Evolutionary conservation across 2,113 vertebrate genomes (phyloP).

Genomic region (Pelusios castaneus): DNA sequence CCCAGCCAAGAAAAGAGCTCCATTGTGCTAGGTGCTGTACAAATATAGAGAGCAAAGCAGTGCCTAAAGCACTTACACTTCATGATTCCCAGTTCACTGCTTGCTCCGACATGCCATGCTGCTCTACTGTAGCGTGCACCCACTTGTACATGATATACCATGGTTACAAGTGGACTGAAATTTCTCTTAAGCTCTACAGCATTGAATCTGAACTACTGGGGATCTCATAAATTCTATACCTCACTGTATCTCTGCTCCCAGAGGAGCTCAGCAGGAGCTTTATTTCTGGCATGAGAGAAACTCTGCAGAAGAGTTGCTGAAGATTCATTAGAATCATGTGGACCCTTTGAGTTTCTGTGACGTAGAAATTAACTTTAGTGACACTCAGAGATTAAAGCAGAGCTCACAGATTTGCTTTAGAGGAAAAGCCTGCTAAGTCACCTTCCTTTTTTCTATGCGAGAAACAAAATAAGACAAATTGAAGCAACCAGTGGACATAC

Average conservation of each 20-base stretch:
- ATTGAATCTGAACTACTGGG: background rate
- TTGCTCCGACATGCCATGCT: too few species aligned
- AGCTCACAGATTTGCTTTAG: background rate
- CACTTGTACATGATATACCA: background rate
- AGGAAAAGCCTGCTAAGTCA: background rate
- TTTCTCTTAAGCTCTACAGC: background rate
- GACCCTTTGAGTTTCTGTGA: background rate
- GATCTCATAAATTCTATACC: background rate
- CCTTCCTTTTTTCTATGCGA: background rate
- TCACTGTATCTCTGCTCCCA: background rate
- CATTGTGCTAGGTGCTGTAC: background rate
- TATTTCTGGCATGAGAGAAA: background rate
- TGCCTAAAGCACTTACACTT: background rate
- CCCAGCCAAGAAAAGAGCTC: background rate
- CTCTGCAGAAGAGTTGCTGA: background rate
- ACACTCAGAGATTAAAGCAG: background rate
- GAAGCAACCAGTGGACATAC: background rate
- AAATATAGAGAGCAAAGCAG: background rate
- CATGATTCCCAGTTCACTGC: background rate
- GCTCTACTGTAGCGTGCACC: too few species aligned
- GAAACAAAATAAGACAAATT: background rate
- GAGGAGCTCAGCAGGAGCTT: background rate
- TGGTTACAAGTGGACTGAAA: background rate
- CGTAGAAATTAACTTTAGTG: background rate
- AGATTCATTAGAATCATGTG: background rate